Percentiles rank a stretch among this genome's conserved stretches.
Evolutionary conservation across 2,888 invertebrate species (phyloP).

Genomic region (Trileptium ribeirensis): DNA sequence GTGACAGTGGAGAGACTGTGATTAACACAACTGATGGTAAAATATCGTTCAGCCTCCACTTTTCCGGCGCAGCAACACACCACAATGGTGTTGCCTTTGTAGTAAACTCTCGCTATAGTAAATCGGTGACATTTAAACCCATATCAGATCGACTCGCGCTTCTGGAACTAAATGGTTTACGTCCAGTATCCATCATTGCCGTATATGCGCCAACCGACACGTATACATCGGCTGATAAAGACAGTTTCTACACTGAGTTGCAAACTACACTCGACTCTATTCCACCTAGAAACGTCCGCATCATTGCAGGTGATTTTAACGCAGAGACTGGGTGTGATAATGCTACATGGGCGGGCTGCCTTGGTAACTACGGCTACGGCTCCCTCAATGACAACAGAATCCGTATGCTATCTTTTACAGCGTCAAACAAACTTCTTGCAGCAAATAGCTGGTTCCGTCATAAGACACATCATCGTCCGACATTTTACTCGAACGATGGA

Average conservation of each 20-base stretch:
- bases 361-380: too few species aligned
- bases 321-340: too few species aligned
- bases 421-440: too few species aligned
- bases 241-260: neutral
- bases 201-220: conserved; percentile 1
- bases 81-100: neutral
- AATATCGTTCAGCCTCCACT: neutral
- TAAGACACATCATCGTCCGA: too few species aligned
- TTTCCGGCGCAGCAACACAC: neutral
- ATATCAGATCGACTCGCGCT: neutral
- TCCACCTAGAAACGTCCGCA: too few species aligned
- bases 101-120: neutral
- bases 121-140: neutral
- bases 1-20: neutral
- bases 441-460: too few species aligned
- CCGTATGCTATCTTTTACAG: too few species aligned
- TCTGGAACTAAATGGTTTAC: neutral
- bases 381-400: too few species aligned
- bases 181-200: neutral
- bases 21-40: neutral
- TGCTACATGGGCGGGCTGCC: too few species aligned
- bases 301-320: too few species aligned
- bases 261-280: too few species aligned
- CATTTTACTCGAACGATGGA: too few species aligned
- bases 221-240: neutral